Conservation (phyloP, 1,140 invertebrate species). For the Ectropis grisescens region DNA sequence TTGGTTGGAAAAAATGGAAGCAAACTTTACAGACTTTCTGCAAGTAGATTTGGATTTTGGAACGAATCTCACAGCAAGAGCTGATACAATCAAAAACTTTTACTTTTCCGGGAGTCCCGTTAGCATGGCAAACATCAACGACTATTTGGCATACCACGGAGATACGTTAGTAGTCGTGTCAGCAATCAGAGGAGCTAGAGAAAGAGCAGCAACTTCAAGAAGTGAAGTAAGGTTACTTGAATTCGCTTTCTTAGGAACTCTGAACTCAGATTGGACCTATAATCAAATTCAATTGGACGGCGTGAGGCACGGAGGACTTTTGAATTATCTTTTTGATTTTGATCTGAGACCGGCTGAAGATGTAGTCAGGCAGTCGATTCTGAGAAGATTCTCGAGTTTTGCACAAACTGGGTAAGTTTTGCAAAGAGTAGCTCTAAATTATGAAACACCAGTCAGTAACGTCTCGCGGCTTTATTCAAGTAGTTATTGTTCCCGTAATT, state of each 20-base stretch:
- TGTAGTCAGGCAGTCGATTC: slow-evolving; percentile 14
- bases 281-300: slow-evolving; percentile 36
- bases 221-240: slow-evolving; percentile 32
- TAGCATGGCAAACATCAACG: slow-evolving; percentile 40
- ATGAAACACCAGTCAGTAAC: neutral
- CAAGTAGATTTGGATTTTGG: slow-evolving; percentile 34
- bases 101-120: slow-evolving; percentile 35
- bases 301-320: slow-evolving; percentile 32
- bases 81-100: slow-evolving; percentile 27
- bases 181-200: slow-evolving; percentile 27
- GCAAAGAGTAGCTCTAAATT: neutral
- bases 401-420: slow-evolving; percentile 34
- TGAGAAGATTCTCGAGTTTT: slow-evolving; percentile 24
- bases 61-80: slow-evolving; percentile 18
- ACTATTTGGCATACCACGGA: slow-evolving; percentile 48
- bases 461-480: no score
- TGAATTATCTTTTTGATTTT: slow-evolving; percentile 43
- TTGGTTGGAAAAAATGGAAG: slow-evolving; percentile 39
- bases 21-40: slow-evolving; percentile 40
- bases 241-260: slow-evolving; percentile 32
- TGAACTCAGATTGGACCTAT: slow-evolving; percentile 36
- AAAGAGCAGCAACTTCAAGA: slow-evolving; percentile 30
- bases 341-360: slow-evolving; percentile 23
- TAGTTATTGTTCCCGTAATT: no score
- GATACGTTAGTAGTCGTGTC: slow-evolving; percentile 37